Evolutionary conservation across 2,113 vertebrate genomes (phyloP), one percentile per base, ranked within the genome.

Genomic region (Toxotes jaculatrix): DNA sequence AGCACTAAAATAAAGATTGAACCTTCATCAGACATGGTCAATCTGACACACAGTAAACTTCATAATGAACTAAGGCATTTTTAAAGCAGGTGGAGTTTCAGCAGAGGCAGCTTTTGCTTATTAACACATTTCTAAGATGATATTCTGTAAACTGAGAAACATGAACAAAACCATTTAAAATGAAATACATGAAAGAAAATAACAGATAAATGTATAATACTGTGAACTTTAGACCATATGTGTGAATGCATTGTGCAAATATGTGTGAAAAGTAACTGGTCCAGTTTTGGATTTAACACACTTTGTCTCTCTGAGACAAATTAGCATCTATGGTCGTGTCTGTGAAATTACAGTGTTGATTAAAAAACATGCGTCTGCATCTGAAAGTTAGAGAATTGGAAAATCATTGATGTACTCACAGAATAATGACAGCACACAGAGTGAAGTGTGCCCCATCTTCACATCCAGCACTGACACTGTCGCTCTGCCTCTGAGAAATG

Each of bases 371-470:
- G 49, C 21, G 1, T 55, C 53, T 55, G n/a, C 8, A n/a, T 55
- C 53, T 12, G 53, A 55, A 23, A 23, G 53, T 23, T 9, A 55
- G 10, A 56, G 53, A 56, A 12, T 0, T 23, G n/a, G 3, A 4
- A 49, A 69, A 56, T 53, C 4, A 19, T 4, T 55, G 4, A 31
- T 16, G n/a, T 66, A 73, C 74, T 83, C 74, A 83, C 81, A 61
- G 27, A 67, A 0, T 27, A 66, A 43, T 0, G 14, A 10, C 43
- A 72, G 42, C 10, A 31, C 23, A 12, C 55, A 56, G 31, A 80
- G 4, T 5, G 27, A 7, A 64, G 62, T 19, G 27, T 16, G 40
- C 1, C 40, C 1, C 76, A 79, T 84, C 40, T 13, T 79, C 63
- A 57, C 63, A 16, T 32, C 34, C 71, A 62, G 19, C 23, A 1